A percentile compares a stretch with the other conserved stretches of the same genome.
Evolutionary conservation across 1,140 invertebrate species (phyloP).

Genomic region (Leptonema lineaticorne): DNA sequence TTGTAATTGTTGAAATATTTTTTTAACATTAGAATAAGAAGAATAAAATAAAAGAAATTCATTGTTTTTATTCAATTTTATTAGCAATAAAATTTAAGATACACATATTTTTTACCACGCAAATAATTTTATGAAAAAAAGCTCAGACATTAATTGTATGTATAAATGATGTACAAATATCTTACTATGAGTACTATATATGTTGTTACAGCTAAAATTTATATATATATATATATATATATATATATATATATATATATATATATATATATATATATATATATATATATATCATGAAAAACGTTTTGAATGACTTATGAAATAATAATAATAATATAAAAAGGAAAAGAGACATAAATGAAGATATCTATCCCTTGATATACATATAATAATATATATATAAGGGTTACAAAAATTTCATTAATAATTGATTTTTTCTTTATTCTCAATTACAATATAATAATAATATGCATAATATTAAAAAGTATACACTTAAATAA

Average conservation of each 20-base stretch:
- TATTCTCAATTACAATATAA: not conserved
- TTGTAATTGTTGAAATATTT: too few species aligned
- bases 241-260: slow-evolving; percentile 22
- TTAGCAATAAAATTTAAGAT: slow-evolving; percentile 42
- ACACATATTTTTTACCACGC: slow-evolving; percentile 41
- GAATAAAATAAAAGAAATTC: slow-evolving; percentile 16
- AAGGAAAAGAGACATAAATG: too few species aligned
- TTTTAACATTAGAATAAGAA: not conserved
- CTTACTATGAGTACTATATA: slow-evolving; percentile 36
- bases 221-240: slow-evolving; percentile 7
- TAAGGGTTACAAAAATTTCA: too few species aligned
- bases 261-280: slow-evolving; percentile 13
- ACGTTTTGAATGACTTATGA: slow-evolving; percentile 8
- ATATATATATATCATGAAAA: too few species aligned
- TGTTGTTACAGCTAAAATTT: slow-evolving; percentile 26
- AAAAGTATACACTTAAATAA: slow-evolving; percentile 22
- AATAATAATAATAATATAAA: too few species aligned
- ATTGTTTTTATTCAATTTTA: slow-evolving; percentile 38
- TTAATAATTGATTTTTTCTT: not conserved
- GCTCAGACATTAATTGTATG: slow-evolving; percentile 36
- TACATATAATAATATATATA: too few species aligned
- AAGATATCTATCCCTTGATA: too few species aligned
- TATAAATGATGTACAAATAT: slow-evolving; percentile 39
- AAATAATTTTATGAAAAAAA: slow-evolving; percentile 40
- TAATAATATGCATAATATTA: slow-evolving; percentile 8